Percentiles rank a stretch among this genome's conserved stretches.
Evolutionary conservation across 2,888 invertebrate genomes (phyloP).

Genomic region (Stenurella melanura): DNA sequence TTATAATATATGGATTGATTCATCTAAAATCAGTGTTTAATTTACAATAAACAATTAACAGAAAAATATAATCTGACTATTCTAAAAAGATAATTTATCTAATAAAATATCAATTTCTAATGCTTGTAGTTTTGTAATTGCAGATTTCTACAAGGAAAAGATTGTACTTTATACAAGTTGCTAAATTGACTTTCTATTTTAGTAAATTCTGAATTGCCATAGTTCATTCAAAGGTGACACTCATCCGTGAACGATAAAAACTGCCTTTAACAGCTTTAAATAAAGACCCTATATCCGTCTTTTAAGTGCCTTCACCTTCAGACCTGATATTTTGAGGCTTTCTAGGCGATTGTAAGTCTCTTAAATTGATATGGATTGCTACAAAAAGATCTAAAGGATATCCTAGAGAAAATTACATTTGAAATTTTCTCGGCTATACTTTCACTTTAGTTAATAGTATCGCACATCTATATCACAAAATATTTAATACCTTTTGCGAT

Average conservation of each 20-base stretch:
- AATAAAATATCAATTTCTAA: too few species aligned
- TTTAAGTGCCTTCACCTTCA: constrained; percentile 37
- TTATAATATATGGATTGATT: too few species aligned
- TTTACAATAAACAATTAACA: too few species aligned
- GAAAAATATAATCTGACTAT: too few species aligned
- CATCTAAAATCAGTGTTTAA: too few species aligned
- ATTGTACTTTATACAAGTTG: neutral
- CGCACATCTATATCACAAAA: neutral
- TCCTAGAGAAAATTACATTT: neutral
- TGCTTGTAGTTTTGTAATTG: too few species aligned
- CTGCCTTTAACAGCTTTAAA: neutral
- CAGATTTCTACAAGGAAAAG: too few species aligned
- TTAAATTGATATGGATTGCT: constrained; percentile 17
- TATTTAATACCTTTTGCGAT: neutral
- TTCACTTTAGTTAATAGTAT: neutral
- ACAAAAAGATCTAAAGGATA: constrained; percentile 2
- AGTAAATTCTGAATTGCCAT: neutral
- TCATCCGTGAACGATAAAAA: neutral
- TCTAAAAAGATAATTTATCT: too few species aligned
- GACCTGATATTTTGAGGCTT: constrained; percentile 35
- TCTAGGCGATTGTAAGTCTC: constrained; percentile 41
- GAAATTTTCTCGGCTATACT: neutral
- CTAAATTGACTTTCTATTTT: neutral
- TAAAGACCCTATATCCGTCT: constrained; percentile 38
- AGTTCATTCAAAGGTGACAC: neutral